Base-by-base conservation (phyloP, 92 coral and sea anemone species). In the Epizoanthus illoricatus region DNA sequence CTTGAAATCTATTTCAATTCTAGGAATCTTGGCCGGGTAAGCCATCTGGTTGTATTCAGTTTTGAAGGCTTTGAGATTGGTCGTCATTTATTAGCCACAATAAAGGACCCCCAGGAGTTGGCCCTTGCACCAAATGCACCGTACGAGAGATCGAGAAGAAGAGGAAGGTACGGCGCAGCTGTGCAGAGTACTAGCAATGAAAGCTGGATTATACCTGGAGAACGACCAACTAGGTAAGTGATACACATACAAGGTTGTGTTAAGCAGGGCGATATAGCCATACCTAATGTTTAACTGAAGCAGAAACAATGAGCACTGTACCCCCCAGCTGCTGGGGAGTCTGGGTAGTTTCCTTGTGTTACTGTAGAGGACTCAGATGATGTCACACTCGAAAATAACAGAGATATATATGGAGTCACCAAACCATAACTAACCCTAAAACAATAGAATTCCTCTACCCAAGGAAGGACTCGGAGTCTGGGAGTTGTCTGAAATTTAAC, bases 21-120 rank as follows among this genome's bases (percentile, higher is more conserved):
- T 74, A 96, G 99, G 63, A 55, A 55, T 68, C 84, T 96, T 28
- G 99, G 99, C 20, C 86, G 95, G 75, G 87, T 91, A 54, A 93
- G 81, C 70, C 98, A 93, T 64, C 88, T 96, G 62, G 62, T 96
- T 21, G 98, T 93, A 36, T 88, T 96, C 47, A 80, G 74, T 39
- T 96, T 96, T 86, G 89, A 74, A n/a, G 88, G 92, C 45, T 91
- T 92, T 88, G 96, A 91, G 87, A 96, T 96, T 80, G 99, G 99
- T 16, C 89, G 98, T 73, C 76, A 88, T 73, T 24, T 96, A 7
- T 65, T 87, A 7, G 90, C 91, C n/a, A 89, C 87, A 67, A 85
- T 96, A 1, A 56, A 82, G 9, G 99, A 96, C 56, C 67, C 83
- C 52, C 81, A 79, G 17, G 96, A 93, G 69, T 71, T 79, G 11